Conservation (phyloP, 2,888 invertebrate species). For the Timandra comae region DNA sequence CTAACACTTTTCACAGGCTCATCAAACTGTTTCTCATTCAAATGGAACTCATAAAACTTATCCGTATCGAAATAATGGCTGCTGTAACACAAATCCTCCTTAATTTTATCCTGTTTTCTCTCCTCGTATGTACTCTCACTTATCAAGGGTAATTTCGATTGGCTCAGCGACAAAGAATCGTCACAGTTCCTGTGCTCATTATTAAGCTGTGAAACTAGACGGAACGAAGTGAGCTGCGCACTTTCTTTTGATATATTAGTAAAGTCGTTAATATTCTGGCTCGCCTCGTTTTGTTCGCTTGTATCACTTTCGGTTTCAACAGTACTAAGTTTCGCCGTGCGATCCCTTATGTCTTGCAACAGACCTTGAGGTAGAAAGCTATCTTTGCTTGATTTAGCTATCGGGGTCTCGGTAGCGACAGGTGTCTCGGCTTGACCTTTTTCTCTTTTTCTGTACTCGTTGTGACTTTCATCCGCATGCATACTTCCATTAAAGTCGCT, state of each 20-base stretch:
- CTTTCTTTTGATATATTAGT: slow-evolving; percentile 69
- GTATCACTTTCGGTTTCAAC: slow-evolving; percentile 64
- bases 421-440: slow-evolving; percentile 50
- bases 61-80: slow-evolving; percentile 83
- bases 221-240: slow-evolving; percentile 69
- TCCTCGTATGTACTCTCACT: slow-evolving; percentile 83
- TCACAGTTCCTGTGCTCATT: slow-evolving; percentile 48
- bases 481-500: slow-evolving; percentile 78
- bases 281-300: slow-evolving; percentile 44
- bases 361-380: slow-evolving; percentile 80
- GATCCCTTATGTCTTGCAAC: slow-evolving; percentile 82
- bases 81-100: slow-evolving; percentile 64
- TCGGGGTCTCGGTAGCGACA: slow-evolving; percentile 50
- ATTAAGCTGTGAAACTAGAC: slow-evolving; percentile 70
- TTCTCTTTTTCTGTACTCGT: slow-evolving; percentile 61
- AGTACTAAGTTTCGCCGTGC: slow-evolving; percentile 71
- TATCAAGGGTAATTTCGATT: slow-evolving; percentile 67
- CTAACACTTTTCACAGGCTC: slow-evolving; percentile 64
- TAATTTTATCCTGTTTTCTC: slow-evolving; percentile 70
- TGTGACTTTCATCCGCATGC: slow-evolving; percentile 67
- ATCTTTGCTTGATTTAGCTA: slow-evolving; percentile 52
- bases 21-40: slow-evolving; percentile 82
- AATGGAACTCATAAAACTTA: slow-evolving; percentile 88
- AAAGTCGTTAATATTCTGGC: slow-evolving; percentile 67
- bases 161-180: slow-evolving; percentile 40